phyloP scores from a whole-genome alignment of 2,797 vertebrate species.

The Notamacropus eugenii region DNA sequence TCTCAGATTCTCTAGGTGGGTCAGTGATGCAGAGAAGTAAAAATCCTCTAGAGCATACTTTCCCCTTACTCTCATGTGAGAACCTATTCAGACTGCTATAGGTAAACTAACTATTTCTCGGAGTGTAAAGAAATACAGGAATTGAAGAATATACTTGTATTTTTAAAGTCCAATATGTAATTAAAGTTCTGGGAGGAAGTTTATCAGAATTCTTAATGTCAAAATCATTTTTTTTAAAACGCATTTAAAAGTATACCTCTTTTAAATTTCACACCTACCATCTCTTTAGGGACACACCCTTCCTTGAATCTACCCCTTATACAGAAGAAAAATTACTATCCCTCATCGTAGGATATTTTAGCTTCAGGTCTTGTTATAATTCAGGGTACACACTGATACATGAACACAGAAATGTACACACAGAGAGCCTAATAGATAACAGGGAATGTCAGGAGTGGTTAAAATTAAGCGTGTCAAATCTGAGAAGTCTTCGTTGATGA shows the following conservation, averaged over 20 bases:
- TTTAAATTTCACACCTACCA: not conserved
- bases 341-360: no score
- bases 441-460: no score
- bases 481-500: no score
- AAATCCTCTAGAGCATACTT: not conserved
- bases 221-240: constrained; percentile 36
- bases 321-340: no score
- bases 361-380: no score
- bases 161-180: constrained; percentile 19
- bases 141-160: not conserved
- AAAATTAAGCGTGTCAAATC: no score
- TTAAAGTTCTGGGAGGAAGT: constrained; percentile 18
- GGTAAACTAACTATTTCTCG: not conserved
- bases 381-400: no score
- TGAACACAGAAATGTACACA: no score
- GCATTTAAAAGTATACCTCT: not conserved
- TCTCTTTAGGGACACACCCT: not conserved
- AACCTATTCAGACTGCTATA: not conserved
- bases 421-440: no score
- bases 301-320: no score
- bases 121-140: not conserved
- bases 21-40: not conserved
- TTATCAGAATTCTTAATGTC: constrained; percentile 4
- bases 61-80: not conserved
- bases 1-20: not conserved